Evolutionary conservation across 2,888 invertebrate species (phyloP), one percentile per base, ranked within the genome.

Genomic region (Limnephilus rhombicus): DNA sequence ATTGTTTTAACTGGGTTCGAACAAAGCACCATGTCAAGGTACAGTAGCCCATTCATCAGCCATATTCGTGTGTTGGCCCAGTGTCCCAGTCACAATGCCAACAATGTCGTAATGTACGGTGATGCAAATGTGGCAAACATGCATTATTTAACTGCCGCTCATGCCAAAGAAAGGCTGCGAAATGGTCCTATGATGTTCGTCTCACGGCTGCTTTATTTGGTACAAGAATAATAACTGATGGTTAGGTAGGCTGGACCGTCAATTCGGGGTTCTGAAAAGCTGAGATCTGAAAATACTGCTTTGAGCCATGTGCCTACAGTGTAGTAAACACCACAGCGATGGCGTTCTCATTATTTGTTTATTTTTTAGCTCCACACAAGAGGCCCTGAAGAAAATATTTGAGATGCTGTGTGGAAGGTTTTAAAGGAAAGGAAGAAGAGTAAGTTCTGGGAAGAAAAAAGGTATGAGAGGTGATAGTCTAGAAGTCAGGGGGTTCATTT

Each of bases 1-100:
- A 83, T 34, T 83, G 24, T 83, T 83, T 68, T 68, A 68, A 68
- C 53, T 4, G 3, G 68, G 24, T 68, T 24, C 7, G 24, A 83
- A 34, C 34, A 83, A 83, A 83, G 18, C 83, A 83, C 34, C 83
- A 24, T 83, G 83, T 83, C 83, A 83, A 83, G 37, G 37, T 37
- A 37, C 34, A 37, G 34, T 83, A 15, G 83, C 37, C 83, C 83
- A 37, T 83, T 83, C 83, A 83, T 83, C 18, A 24, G 34, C 83
- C 34, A 37, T 83, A 83, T 83, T 83, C 83, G 37, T 37, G 83
- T 15, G 24, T 24, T 37, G 37, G 83, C 34, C 34, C 83, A 34
- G 37, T 83, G 83, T 53, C 53, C 53, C 53, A 24, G 68, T 68
- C 68, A 68, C 24, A 68, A 24, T 24, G 68, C 24, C 68, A 68